phyloP scores from a whole-genome alignment of 2,113 vertebrate genomes.

The Ginglymostoma cirratum region DNA sequence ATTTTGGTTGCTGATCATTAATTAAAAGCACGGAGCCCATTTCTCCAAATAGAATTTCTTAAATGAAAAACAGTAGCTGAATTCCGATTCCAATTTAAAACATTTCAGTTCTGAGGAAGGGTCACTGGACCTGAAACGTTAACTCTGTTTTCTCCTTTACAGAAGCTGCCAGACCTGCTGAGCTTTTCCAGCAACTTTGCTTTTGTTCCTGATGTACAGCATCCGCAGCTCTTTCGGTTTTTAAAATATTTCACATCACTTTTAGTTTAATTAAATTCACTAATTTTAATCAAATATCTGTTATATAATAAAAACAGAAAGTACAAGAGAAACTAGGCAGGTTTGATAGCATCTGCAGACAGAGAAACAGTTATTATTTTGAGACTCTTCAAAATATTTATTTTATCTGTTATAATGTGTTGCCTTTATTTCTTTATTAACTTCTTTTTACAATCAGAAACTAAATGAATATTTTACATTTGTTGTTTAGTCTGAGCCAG shows the following conservation, averaged over 20 bases:
- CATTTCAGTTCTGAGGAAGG: background rate
- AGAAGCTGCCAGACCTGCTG: too few relatives aligned
- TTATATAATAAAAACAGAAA: too few relatives aligned
- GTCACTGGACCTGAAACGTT: too few relatives aligned
- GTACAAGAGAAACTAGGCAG: too few relatives aligned
- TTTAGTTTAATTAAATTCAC: background rate
- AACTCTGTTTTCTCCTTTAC: too few relatives aligned
- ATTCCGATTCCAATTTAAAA: background rate
- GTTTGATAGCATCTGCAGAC: too few relatives aligned
- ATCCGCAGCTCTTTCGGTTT: too few relatives aligned
- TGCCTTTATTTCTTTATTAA: background rate
- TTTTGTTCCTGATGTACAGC: too few relatives aligned
- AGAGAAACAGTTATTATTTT: too few relatives aligned
- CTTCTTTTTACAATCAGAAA: background rate
- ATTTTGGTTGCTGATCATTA: background rate
- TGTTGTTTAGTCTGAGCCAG: background rate
- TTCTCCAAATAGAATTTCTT: background rate
- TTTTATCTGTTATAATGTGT: background rate
- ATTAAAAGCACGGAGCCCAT: background rate
- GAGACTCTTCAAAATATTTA: too few relatives aligned
- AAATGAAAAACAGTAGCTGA: background rate
- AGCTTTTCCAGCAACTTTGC: too few relatives aligned
- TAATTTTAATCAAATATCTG: background rate
- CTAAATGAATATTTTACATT: background rate
- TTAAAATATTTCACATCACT: background rate